phyloP scores from a whole-genome alignment of 2,113 vertebrate genomes.

The Puntigrus tetrazona region DNA sequence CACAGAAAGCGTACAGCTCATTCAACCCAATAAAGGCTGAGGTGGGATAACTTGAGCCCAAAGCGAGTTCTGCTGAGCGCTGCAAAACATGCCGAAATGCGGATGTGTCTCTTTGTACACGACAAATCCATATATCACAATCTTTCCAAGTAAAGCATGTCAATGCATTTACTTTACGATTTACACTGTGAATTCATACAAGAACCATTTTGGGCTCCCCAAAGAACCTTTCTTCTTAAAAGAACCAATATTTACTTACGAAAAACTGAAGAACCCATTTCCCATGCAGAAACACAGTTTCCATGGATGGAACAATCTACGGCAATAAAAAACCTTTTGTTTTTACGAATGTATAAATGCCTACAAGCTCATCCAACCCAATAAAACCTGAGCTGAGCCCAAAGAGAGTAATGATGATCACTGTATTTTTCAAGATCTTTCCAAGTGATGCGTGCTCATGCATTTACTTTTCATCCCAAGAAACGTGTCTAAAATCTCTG shows the following conservation, averaged over 20 bases:
- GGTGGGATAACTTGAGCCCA: conserved; percentile 53
- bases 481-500: neutral
- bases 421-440: conserved; percentile 7
- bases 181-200: too few relatives aligned
- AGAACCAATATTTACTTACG: neutral
- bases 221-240: neutral
- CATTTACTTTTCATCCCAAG: neutral
- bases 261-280: neutral
- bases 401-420: conserved; percentile 20
- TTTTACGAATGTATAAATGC: neutral
- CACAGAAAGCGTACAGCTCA: conserved; percentile 56
- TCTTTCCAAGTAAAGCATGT: neutral
- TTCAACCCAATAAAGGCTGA: conserved; percentile 67
- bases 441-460: neutral
- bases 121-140: neutral
- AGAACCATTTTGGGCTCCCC: neutral
- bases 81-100: conserved; percentile 5
- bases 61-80: neutral
- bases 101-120: neutral
- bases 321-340: neutral
- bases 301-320: neutral
- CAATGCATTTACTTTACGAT: neutral
- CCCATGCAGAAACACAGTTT: neutral
- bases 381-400: conserved; percentile 65
- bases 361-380: conserved; percentile 49